Base-by-base conservation (phyloP, 64 coral and sea anemone genomes). In the Actinia equina region DNA sequence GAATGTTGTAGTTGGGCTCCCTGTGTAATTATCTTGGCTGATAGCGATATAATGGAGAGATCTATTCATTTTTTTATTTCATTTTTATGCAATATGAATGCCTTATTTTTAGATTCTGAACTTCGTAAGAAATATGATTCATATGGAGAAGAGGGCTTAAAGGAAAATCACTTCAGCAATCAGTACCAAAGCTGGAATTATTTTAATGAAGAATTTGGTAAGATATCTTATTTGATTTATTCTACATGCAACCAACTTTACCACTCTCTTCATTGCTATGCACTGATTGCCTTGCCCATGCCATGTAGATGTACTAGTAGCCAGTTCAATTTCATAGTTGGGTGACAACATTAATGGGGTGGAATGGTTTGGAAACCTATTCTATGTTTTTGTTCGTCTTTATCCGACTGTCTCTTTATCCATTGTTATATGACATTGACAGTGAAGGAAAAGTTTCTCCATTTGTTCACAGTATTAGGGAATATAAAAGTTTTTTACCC, bases 131-230 rank as follows among this genome's bases (percentile, higher is more conserved):
- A 99, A 83, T 99, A 99, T 89, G 97, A 99, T 79, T 86, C 89
- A 22, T 99, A 95, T 99, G 97, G 97, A 15, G 97, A 99, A 74
- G 97, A 99, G 11, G 97, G 97, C 19, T 88, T 99, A 52, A 99
- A 99, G 77, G 97, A 99, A 43, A 88, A 99, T 88, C 93, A 99
- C 10, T 99, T 99, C 92, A 86, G 90, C 86, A 89, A 93, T 57
- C 93, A 95, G 10, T 99, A 99, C 26, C 97, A 99, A 80, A 95
- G 93, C 22, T 99, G 97, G 97, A 95, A 93, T 79, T 99, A 95
- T 84, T 99, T 99, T 89, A 99, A 99, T 95, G 97, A 99, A 87
- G 97, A 99, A 80, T 99, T 99, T 91, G 97, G 95, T 98, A 93
- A 89, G 83, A 30, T 74, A 22, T 23, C 3, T 49, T 49, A 69